Percentiles rank a stretch among this genome's conserved stretches.
These are phyloP conservation scores for Cyphomyrus plagiostoma DNA, from an alignment of 2,113 vertebrate genomes.

Conservation along the genomic window DNA sequence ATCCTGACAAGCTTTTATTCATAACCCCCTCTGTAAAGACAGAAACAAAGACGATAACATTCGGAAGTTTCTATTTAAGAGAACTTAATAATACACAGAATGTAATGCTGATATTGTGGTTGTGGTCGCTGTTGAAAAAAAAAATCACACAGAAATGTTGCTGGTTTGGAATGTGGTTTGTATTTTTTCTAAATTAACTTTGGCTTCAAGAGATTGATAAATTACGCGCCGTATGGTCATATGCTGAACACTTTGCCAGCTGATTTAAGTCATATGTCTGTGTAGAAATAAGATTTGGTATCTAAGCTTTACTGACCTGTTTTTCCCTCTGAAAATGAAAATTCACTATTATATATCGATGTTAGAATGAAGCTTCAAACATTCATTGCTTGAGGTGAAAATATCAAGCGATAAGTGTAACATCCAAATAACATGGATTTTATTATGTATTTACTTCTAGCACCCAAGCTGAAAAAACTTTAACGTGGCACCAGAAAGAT, in stretches of 20 bases:
- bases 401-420: neutral
- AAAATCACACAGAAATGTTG: neutral
- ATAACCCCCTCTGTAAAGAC: neutral
- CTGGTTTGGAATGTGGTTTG: neutral
- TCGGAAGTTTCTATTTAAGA: neutral
- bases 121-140: neutral
- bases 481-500: neutral
- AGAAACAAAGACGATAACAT: neutral
- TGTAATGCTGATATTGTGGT: neutral
- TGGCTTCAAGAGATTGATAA: neutral
- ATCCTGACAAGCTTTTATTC: neutral
- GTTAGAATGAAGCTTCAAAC: neutral
- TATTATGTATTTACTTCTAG: neutral
- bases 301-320: neutral
- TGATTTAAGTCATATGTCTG: neutral
- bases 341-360: neutral
- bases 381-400: neutral
- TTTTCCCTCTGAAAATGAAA: neutral
- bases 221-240: neutral
- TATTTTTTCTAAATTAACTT: neutral
- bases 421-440: neutral
- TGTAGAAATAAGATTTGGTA: neutral
- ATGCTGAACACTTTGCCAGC: neutral
- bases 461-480: neutral
- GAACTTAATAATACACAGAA: neutral